A percentile compares a stretch with the other conserved stretches of the same genome.
Conservation (phyloP, 92 coral and sea anemone species). For the Epizoanthus illoricatus region DNA sequence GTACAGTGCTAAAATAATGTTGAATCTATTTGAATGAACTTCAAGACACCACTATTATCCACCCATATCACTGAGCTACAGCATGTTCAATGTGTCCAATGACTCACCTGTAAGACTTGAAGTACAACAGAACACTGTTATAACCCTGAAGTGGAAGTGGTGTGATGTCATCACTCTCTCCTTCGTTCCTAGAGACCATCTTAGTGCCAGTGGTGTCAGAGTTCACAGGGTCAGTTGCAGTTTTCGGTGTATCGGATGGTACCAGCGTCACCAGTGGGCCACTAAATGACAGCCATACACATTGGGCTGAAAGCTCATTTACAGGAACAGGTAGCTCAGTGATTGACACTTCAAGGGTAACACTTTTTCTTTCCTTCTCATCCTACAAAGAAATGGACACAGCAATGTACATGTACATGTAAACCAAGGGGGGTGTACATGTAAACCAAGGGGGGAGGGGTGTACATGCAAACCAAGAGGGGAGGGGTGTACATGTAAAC, state of each 20-base stretch:
- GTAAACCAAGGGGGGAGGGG: too few relatives aligned
- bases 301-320: slow-evolving; percentile 58
- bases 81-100: too few relatives aligned
- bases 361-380: slow-evolving; percentile 77
- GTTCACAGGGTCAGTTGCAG: background rate
- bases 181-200: background rate
- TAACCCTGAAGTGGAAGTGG: slow-evolving; percentile 54
- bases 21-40: too few relatives aligned
- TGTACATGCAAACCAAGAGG: too few relatives aligned
- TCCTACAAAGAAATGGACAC: slow-evolving; percentile 36
- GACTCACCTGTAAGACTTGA: slow-evolving; percentile 84
- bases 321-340: slow-evolving; percentile 70
- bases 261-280: slow-evolving; percentile 30
- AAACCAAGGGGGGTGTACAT: too few relatives aligned
- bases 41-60: too few relatives aligned
- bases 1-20: too few relatives aligned
- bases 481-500: too few relatives aligned
- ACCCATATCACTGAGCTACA: too few relatives aligned
- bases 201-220: background rate
- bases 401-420: too few relatives aligned
- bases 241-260: slow-evolving; percentile 2
- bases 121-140: slow-evolving; percentile 71
- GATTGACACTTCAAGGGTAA: slow-evolving; percentile 46
- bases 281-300: slow-evolving; percentile 66
- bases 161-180: background rate